phyloP scores from a whole-genome alignment of 2,113 vertebrate species.

The Microcebus jonahi region DNA sequence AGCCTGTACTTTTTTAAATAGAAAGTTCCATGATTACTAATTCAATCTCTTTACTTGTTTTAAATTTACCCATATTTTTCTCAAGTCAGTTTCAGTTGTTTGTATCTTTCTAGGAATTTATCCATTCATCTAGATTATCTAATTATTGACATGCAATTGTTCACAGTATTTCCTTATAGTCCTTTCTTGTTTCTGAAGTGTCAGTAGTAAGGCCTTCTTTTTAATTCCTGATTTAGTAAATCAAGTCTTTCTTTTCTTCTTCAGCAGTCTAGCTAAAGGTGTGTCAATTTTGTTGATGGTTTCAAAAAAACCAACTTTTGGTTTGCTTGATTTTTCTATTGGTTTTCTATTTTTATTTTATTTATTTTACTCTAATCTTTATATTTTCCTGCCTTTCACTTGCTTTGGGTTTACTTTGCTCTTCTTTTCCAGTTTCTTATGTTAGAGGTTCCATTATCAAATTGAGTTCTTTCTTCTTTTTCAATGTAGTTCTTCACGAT shows the following conservation, averaged over 20 bases:
- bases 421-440: not conserved
- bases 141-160: not conserved
- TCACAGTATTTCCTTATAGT: not conserved
- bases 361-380: not conserved
- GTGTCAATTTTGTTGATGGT: not conserved
- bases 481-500: not conserved
- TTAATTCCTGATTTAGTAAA: not conserved
- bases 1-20: not conserved
- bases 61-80: not conserved
- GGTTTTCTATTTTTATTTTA: not conserved
- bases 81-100: not conserved
- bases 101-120: not conserved
- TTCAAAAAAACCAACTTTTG: not conserved
- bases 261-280: not conserved
- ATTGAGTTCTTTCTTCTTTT: not conserved
- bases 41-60: not conserved
- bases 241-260: not conserved
- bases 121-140: not conserved
- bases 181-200: not conserved
- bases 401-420: not conserved
- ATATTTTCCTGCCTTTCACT: not conserved
- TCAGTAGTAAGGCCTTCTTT: not conserved
- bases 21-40: not conserved
- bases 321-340: not conserved
- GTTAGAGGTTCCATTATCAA: not conserved